Conservation (phyloP, 1,140 invertebrate genomes). For the Chlorops oryzae region DNA sequence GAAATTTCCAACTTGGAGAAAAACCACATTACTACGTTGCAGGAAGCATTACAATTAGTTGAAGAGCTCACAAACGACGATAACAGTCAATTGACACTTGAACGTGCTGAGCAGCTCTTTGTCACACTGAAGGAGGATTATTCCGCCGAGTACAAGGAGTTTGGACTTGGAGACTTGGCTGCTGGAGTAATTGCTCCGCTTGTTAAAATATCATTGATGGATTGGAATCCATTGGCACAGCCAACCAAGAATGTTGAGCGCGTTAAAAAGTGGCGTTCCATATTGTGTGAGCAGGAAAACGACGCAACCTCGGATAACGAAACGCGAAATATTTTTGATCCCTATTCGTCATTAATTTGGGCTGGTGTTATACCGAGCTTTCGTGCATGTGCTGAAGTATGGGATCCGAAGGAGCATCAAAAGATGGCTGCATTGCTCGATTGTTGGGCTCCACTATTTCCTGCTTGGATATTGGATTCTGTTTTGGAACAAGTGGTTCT, state of each 20-base stretch:
- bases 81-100: conserved; percentile 60
- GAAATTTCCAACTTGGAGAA: conserved; percentile 69
- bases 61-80: conserved; percentile 58
- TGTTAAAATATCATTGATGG: conserved; percentile 60
- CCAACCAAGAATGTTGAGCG: conserved; percentile 57
- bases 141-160: conserved; percentile 53
- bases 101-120: conserved; percentile 68
- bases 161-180: conserved; percentile 61
- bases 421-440: conserved; percentile 74
- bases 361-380: conserved; percentile 78
- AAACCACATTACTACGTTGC: conserved; percentile 64
- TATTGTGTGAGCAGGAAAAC: conserved; percentile 52
- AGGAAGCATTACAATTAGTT: conserved; percentile 64
- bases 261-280: conserved; percentile 67
- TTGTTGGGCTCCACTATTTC: conserved; percentile 73
- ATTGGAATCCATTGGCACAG: conserved; percentile 69
- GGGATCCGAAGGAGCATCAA: conserved; percentile 69
- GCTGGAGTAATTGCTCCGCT: conserved; percentile 59
- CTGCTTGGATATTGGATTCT: conserved; percentile 77
- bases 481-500: conserved; percentile 76
- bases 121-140: conserved; percentile 60
- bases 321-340: conserved; percentile 58
- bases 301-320: conserved; percentile 25
- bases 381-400: conserved; percentile 48
- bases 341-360: conserved; percentile 80